Evolutionary conservation across 2,888 invertebrate genomes (phyloP).

Genomic region (Cheilosia vernalis): DNA sequence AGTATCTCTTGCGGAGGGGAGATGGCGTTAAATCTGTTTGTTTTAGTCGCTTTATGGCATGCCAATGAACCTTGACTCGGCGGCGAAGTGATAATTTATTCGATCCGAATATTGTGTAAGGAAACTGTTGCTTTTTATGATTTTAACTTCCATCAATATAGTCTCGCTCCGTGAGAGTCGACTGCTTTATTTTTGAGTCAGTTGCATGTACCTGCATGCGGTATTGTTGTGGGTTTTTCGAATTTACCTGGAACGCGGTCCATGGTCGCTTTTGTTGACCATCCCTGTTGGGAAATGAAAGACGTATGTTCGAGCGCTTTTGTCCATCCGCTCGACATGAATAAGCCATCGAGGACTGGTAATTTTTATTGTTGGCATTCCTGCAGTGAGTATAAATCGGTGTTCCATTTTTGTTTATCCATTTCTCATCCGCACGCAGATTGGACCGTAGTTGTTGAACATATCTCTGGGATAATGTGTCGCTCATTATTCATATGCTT

Average conservation of each 20-base stretch:
- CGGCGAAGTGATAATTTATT: neutral
- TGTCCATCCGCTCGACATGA: constrained; percentile 51
- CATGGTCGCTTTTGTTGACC: constrained; percentile 41
- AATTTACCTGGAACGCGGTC: neutral
- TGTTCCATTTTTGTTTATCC: constrained; percentile 41
- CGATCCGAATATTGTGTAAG: neutral
- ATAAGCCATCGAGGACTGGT: constrained; percentile 25
- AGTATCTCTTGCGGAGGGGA: constrained; percentile 10
- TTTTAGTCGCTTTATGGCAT: neutral
- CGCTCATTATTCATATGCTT: constrained; percentile 38
- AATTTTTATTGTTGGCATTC: constrained; percentile 39
- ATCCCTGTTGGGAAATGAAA: constrained; percentile 11
- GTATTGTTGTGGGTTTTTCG: constrained; percentile 7
- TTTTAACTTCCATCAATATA: neutral
- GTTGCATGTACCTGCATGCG: neutral
- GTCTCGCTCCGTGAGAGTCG: neutral
- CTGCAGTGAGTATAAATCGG: constrained; percentile 45
- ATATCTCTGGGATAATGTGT: constrained; percentile 20
- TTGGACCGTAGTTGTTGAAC: constrained; percentile 23
- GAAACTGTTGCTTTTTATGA: neutral
- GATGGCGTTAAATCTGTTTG: constrained; percentile 31
- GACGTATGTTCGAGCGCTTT: constrained; percentile 47
- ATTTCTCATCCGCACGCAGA: constrained; percentile 62
- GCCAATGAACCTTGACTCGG: constrained; percentile 22
- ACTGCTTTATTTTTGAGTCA: neutral